Evolutionary conservation across 2,113 vertebrate genomes (phyloP).

Genomic region (Hydrochoerus hydrochaeris): DNA sequence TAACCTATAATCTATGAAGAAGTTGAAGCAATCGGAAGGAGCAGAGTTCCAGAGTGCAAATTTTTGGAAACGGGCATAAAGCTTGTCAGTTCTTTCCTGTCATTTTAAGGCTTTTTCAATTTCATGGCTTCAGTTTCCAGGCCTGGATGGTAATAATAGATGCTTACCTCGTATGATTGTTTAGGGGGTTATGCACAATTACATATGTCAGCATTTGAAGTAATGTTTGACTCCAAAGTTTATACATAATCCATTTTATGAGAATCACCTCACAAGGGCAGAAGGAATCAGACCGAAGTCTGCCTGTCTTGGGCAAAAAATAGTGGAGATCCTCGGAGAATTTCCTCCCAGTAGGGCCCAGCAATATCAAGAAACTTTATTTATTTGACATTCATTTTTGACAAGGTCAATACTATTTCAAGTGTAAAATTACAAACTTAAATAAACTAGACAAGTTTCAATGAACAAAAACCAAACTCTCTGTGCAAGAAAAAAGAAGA

Average conservation of each 20-base stretch:
- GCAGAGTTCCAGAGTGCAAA: not conserved
- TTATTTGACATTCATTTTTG: not conserved
- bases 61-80: not conserved
- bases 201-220: not conserved
- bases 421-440: not conserved
- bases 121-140: not conserved
- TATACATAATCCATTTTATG: not conserved
- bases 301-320: not conserved
- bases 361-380: not conserved
- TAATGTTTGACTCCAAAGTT: not conserved
- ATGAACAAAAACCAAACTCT: not conserved
- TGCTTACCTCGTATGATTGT: not conserved
- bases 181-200: not conserved
- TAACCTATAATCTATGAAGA: not conserved
- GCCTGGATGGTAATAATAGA: not conserved
- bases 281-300: rapidly evolving
- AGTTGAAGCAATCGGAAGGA: not conserved
- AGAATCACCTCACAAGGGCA: not conserved
- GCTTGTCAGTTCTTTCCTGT: not conserved
- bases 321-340: no score
- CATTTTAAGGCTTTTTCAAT: not conserved
- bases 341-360: not conserved
- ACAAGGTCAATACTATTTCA: not conserved
- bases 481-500: rapidly evolving
- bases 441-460: not conserved